Evolutionary conservation across 92 coral and sea anemone species (phyloP).

Genomic region (Epizoanthus illoricatus): DNA sequence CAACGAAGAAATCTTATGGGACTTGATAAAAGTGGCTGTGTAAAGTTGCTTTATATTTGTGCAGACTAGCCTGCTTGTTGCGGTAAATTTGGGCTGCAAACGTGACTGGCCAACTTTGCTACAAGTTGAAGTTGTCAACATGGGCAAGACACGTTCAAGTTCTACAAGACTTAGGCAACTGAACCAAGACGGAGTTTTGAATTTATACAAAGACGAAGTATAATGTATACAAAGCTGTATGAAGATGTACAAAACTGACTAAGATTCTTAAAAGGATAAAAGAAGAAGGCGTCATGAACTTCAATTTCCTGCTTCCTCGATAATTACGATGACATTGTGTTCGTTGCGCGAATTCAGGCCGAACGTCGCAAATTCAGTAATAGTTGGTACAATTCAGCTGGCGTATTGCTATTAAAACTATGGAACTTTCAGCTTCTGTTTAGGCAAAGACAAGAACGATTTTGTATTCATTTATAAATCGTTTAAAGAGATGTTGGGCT

Average conservation of each 20-base stretch:
- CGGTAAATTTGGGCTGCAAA: conserved; percentile 16
- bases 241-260: conserved; percentile 9
- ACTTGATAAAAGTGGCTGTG: conserved; percentile 38
- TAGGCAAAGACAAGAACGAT: not conserved
- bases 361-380: conserved; percentile 22
- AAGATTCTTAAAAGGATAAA: not conserved
- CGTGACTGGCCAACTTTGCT: conserved; percentile 33
- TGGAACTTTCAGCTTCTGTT: conserved; percentile 16
- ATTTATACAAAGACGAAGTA: conserved; percentile 7
- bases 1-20: conserved; percentile 32
- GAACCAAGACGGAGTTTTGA: conserved; percentile 35
- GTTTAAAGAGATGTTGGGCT: conserved; percentile 1
- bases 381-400: conserved; percentile 28
- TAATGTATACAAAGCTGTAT: conserved; percentile 23
- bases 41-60: conserved; percentile 26
- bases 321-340: conserved; percentile 11
- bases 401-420: not conserved
- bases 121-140: conserved; percentile 33
- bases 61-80: conserved; percentile 26
- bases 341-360: conserved; percentile 28
- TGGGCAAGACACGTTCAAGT: conserved; percentile 38
- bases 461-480: not conserved
- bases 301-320: conserved; percentile 11
- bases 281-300: not conserved
- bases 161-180: conserved; percentile 25